A percentile compares a stretch with the other conserved stretches of the same genome.
Conservation (phyloP, 2,113 vertebrate genomes). For the Tricholaema leucomelas region DNA sequence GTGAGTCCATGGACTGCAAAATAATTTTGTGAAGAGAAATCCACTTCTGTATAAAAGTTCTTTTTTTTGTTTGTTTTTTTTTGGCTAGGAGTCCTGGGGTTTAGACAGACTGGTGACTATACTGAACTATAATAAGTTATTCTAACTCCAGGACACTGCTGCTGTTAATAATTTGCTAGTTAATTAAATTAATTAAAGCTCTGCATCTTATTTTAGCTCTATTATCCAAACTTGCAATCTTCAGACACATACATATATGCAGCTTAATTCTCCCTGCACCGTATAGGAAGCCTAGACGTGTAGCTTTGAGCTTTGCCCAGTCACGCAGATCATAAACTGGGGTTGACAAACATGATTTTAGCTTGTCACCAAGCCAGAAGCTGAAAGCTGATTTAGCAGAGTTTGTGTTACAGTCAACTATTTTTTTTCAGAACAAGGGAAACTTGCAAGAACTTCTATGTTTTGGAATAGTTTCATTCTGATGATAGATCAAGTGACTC, state of each 20-base stretch:
- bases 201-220: not conserved
- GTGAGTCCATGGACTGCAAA: not conserved
- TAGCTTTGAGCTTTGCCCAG: not conserved
- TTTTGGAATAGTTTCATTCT: not conserved
- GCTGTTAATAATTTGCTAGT: not conserved
- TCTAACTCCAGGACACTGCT: not conserved
- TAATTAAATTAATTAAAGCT: not conserved
- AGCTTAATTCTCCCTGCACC: not conserved
- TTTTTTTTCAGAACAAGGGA: not conserved
- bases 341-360: not conserved
- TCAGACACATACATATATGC: not conserved
- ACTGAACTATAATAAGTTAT: not conserved
- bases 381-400: not conserved
- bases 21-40: not conserved
- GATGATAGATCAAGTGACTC: not conserved
- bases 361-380: not conserved
- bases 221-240: not conserved
- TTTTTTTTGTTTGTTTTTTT: not conserved
- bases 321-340: not conserved
- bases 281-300: accelerated
- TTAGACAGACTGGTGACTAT: not conserved
- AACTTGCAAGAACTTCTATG: not conserved
- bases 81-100: accelerated
- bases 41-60: not conserved
- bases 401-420: not conserved